Base-by-base conservation (phyloP, 1,140 invertebrate genomes). In the Drosophila pallidifrons region DNA sequence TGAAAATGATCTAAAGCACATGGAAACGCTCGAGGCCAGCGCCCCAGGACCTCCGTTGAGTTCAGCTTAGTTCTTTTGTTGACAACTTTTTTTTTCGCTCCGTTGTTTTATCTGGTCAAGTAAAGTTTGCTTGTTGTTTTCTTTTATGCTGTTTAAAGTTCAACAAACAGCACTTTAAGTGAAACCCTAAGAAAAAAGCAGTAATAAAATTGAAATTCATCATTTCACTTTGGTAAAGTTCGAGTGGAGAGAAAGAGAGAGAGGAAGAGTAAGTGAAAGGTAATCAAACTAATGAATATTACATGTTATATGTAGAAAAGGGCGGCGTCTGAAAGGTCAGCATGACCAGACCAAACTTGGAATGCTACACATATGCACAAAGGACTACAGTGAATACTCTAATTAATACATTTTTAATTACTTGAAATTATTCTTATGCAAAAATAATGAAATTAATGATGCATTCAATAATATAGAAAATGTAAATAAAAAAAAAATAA, bases 1-100 rank as follows among this genome's bases (percentile, higher is more conserved):
- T 89, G 85, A 88, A 89, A 88, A 89, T 89, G 85, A 89, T 89
- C 89, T 89, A 89, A 81, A 89, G 85, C 83, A 83, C 74, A 88
- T 80, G 76, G 7, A 43, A n/a, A 38, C 16, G 30, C 55, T 52
- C 43, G 65, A 45, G 51, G 32, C 46, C 68, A 60, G 15, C 41
- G 47, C 51, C 75, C 66, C 57, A 38, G 45, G 16, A n/a, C n/a
- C 54, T 16, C 35, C 60, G n/a, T 38, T 55, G 10, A 41, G 49
- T 46, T 16, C 32, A 54, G 13, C 43, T 55, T 13, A 38, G 49
- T 51, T 20, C 46, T 69, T 57, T 54, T 72, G 41, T 16, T 10
- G 43, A 25, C 35, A 58, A 79, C 66, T 67, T 80, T 70, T 61
- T 67, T 80, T 70, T 61, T 51, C 13, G 46, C 70, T 43, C 28